Evolutionary conservation across 2,797 vertebrate genomes (phyloP).

Genomic region (Sebastes nivosus): DNA sequence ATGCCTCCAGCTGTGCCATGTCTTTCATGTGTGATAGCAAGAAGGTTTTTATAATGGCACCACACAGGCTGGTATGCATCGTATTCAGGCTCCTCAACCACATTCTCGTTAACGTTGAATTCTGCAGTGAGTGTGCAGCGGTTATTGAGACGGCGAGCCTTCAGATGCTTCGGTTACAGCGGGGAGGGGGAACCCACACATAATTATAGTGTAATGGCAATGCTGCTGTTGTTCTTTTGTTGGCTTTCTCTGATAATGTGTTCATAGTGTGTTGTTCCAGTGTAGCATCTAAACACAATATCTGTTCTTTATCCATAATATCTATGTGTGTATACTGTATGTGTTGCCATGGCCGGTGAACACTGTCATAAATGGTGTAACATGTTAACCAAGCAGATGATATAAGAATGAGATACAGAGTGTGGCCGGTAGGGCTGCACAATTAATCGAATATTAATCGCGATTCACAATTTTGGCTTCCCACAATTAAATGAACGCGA

Average conservation of each 20-base stretch:
- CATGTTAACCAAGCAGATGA: background rate
- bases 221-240: slow-evolving; percentile 33
- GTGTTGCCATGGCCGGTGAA: background rate
- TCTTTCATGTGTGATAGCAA: slow-evolving; percentile 58
- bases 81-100: slow-evolving; percentile 47
- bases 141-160: slow-evolving; percentile 46
- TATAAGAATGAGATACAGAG: background rate
- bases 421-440: background rate
- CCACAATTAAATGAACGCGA: too few species aligned
- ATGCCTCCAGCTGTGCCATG: slow-evolving; percentile 48
- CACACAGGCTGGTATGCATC: slow-evolving; percentile 49
- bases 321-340: background rate
- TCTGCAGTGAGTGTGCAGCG: slow-evolving; percentile 54
- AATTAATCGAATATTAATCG: too few species aligned
- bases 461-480: too few species aligned
- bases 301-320: background rate
- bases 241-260: background rate
- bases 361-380: background rate
- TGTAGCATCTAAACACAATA: slow-evolving; percentile 2
- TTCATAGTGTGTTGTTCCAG: slow-evolving; percentile 2
- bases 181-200: slow-evolving; percentile 42
- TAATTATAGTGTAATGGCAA: slow-evolving; percentile 53
- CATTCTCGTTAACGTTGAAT: slow-evolving; percentile 62
- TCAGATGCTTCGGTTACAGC: slow-evolving; percentile 53
- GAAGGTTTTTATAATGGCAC: slow-evolving; percentile 52